Conservation (phyloP, 2,113 vertebrate genomes). For the Fulmarus glacialis region DNA sequence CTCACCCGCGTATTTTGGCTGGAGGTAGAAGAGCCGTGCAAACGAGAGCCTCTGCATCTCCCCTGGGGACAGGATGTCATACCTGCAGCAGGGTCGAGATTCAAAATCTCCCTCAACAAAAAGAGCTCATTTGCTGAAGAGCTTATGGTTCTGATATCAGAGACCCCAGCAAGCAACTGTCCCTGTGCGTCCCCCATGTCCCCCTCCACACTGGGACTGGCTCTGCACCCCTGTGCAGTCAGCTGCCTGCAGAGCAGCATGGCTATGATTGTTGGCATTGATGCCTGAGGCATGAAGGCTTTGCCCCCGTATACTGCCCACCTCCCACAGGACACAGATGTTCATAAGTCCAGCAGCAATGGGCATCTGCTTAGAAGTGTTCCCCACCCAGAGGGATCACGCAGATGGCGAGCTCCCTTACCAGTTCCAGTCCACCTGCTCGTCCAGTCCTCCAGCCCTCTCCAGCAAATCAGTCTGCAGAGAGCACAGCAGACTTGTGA, state of each 20-base stretch:
- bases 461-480: constrained; percentile 85
- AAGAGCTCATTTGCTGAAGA: neutral
- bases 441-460: constrained; percentile 89
- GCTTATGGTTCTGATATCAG: neutral
- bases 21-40: constrained; percentile 93
- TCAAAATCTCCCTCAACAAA: neutral
- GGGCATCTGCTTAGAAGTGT: neutral
- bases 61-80: constrained; percentile 93
- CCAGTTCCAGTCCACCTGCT: constrained; percentile 95
- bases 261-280: neutral
- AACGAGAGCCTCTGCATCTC: constrained; percentile 97
- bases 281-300: neutral
- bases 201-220: neutral
- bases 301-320: neutral
- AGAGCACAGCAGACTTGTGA: constrained; percentile 23
- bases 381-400: neutral
- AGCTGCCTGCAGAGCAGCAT: neutral
- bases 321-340: neutral
- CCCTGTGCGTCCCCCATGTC: neutral
- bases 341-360: neutral
- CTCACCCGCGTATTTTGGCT: constrained; percentile 93
- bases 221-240: neutral
- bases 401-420: constrained; percentile 50
- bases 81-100: constrained; percentile 75
- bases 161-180: neutral